Percentiles rank a stretch among this genome's conserved stretches.
phyloP scores from a whole-genome alignment of 2,797 vertebrate genomes.

The Melanotaenia trifasciata region DNA sequence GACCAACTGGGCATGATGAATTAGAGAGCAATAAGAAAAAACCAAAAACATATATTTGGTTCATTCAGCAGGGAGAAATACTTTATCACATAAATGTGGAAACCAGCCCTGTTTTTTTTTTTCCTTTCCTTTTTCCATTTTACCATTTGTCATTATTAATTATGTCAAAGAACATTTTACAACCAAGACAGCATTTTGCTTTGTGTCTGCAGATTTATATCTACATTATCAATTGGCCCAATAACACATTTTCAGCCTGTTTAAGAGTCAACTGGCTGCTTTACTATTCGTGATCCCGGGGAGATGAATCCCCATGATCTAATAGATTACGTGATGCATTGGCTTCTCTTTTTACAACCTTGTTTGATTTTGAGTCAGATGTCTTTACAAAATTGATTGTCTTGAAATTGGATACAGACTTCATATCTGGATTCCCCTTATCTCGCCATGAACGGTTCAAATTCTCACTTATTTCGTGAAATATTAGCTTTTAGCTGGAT shows the following conservation, averaged over 20 bases:
- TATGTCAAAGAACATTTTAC: neutral
- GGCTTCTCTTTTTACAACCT: neutral
- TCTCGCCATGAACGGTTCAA: neutral
- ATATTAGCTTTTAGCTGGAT: neutral
- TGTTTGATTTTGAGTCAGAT: neutral
- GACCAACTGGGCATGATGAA: constrained; percentile 32
- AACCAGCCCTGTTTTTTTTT: constrained; percentile 16
- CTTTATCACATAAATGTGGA: constrained; percentile 15
- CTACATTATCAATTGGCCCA: neutral
- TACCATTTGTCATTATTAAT: constrained; percentile 10
- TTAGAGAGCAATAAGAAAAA: constrained; percentile 1
- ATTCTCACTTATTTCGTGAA: neutral
- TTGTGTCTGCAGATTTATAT: neutral
- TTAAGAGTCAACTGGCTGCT: neutral
- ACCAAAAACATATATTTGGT: too few relatives aligned
- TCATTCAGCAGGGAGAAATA: constrained; percentile 19
- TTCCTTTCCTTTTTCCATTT: neutral
- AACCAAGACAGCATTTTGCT: neutral
- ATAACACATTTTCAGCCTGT: neutral
- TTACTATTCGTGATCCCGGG: neutral
- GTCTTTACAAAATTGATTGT: neutral
- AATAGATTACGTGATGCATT: neutral
- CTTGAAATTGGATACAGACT: neutral
- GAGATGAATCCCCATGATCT: neutral
- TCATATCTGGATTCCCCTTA: neutral